Evolutionary conservation across 2,113 vertebrate species (phyloP).

Genomic region (Amphiprion percula): DNA sequence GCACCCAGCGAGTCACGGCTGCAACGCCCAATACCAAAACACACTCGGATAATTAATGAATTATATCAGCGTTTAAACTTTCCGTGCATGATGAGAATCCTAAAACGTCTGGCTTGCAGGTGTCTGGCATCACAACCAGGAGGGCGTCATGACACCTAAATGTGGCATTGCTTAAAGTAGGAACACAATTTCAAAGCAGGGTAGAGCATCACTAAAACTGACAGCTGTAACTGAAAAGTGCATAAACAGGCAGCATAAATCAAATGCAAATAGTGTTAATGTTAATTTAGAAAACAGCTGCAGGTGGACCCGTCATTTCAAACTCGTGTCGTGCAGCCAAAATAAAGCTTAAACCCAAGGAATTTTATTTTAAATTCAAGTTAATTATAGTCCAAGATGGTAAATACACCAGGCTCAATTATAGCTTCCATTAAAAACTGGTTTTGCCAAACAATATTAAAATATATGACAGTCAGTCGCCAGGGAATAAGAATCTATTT

Average conservation of each 20-base stretch:
- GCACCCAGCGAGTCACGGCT: slow-evolving; percentile 12
- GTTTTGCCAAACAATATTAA: no score
- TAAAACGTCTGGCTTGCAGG: not conserved
- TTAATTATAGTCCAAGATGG: no score
- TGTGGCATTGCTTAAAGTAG: not conserved
- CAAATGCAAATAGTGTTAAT: not conserved
- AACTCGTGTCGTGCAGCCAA: no score
- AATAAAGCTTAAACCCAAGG: not conserved
- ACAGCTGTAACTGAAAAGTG: slow-evolving; percentile 13
- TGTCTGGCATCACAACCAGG: not conserved
- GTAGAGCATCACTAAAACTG: not conserved
- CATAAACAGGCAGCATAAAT: not conserved
- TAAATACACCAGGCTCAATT: no score
- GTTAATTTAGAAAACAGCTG: no score
- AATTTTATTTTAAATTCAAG: not conserved
- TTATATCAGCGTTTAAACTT: slow-evolving; percentile 9
- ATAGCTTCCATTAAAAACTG: no score
- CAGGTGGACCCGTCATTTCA: no score
- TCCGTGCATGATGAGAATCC: not conserved
- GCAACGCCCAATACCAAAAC: not conserved
- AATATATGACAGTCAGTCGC: no score
- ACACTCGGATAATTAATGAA: slow-evolving; percentile 16
- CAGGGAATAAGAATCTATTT: no score
- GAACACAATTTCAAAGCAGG: not conserved
- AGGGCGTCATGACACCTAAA: slow-evolving; percentile 24